These are phyloP conservation scores for Ophion ventricosus DNA, from an alignment of 2,888 invertebrate species.

Conservation along the genomic window DNA sequence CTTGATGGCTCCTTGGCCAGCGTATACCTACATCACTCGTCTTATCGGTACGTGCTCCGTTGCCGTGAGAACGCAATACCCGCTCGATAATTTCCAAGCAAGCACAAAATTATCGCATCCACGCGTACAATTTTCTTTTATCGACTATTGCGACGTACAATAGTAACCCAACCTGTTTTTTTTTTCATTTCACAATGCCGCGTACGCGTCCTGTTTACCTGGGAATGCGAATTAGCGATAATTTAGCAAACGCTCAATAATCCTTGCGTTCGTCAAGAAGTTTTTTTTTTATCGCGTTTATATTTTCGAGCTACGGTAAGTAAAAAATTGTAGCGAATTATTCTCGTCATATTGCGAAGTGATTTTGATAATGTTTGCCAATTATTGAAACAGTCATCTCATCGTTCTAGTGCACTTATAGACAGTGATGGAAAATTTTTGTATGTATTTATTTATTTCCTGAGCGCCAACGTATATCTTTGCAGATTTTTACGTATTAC, in stretches of 20 bases:
- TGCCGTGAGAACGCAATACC: not conserved
- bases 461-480: no score
- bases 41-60: conserved; percentile 11
- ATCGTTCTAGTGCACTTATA: no score
- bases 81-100: not conserved
- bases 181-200: not conserved
- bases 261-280: conserved; percentile 5
- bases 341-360: no score
- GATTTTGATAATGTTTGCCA: no score
- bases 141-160: conserved; percentile 2
- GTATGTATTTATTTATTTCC: no score
- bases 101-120: not conserved
- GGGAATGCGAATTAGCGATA: conserved; percentile 17
- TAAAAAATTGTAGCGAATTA: no score
- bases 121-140: conserved; percentile 19
- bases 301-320: no score
- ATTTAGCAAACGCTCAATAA: conserved; percentile 8
- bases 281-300: not conserved
- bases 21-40: not conserved
- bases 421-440: no score
- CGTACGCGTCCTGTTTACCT: conserved; percentile 2
- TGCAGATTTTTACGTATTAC: no score
- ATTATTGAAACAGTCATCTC: no score
- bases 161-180: not conserved
- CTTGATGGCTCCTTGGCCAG: conserved; percentile 1